Base-by-base conservation (phyloP, 2,797 vertebrate genomes). In the Distichodus sexfasciatus region DNA sequence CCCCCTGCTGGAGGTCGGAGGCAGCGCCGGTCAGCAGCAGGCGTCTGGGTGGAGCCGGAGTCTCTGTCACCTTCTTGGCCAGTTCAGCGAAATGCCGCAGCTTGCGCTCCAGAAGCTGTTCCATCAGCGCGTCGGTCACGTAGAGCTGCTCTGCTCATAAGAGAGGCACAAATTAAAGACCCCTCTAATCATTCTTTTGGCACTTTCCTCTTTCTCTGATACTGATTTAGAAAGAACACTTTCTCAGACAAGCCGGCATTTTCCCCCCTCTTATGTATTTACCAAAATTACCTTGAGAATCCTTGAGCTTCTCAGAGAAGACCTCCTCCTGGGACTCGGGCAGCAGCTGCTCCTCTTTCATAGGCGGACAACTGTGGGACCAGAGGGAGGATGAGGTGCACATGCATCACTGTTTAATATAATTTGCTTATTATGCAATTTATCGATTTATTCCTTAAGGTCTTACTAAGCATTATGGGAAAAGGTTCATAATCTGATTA, bases 201-300 rank as follows among this genome's bases (percentile, higher is more conserved):
- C n/a, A n/a, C n/a, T n/a, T n/a, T n/a, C n/a, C n/a, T n/a, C n/a
- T n/a, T n/a, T n/a, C n/a, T n/a, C n/a, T n/a, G n/a, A n/a, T n/a
- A n/a, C n/a, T n/a, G n/a, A n/a, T n/a, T n/a, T n/a, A n/a, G n/a
- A n/a, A n/a, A n/a, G n/a, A n/a, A n/a, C n/a, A n/a, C n/a, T n/a
- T n/a, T n/a, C n/a, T n/a, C n/a, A n/a, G n/a, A n/a, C n/a, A n/a
- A n/a, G n/a, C n/a, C 47, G 26, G 26, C 1, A 12, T 3, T n/a
- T 14, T 2, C 1, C 12, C 3, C 12, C 9, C 36, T n/a, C 11
- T n/a, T n/a, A 4, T 4, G 23, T 14, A n/a, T 14, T 9, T 9
- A n/a, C 4, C 51, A n/a, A n/a, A n/a, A 35, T 62, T 87, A 99
- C 97, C 93, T 86, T 94, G 92, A 75, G 86, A 93, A 2, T 89